These are phyloP conservation scores for Larimichthys polyactis DNA, from an alignment of 2,113 vertebrate genomes.

Conservation along the genomic window DNA sequence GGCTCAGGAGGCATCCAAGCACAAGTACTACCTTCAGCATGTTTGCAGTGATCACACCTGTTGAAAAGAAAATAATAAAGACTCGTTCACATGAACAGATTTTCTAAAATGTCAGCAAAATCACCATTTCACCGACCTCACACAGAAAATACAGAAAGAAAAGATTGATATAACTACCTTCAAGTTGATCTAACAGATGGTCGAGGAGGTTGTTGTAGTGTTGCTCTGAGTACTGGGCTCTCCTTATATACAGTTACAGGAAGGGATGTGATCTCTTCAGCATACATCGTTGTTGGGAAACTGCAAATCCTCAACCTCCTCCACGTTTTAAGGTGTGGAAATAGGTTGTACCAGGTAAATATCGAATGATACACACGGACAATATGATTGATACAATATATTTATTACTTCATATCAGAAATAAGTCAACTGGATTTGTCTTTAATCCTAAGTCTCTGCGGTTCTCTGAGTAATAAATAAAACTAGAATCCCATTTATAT, in stretches of 20 bases:
- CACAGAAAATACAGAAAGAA: background rate
- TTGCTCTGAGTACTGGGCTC: conserved; percentile 4
- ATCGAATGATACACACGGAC: background rate
- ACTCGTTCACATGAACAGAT: background rate
- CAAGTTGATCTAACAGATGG: conserved; percentile 6
- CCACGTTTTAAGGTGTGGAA: background rate
- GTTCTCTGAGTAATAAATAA: no score
- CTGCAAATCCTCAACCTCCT: background rate
- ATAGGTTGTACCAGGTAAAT: background rate
- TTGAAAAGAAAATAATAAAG: conserved; percentile 3
- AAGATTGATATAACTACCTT: conserved; percentile 18
- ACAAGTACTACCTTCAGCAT: conserved; percentile 73
- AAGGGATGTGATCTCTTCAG: background rate
- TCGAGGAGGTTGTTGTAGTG: background rate
- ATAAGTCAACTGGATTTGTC: no score
- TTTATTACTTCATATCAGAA: no score
- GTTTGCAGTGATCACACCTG: conserved; percentile 41
- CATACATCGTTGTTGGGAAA: conserved; percentile 16
- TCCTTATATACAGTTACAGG: conserved; percentile 53
- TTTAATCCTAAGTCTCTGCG: no score
- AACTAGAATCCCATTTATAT: no score
- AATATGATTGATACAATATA: background rate
- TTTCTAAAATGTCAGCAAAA: background rate
- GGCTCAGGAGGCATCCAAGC: conserved; percentile 64
- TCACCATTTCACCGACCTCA: background rate